phyloP scores from a whole-genome alignment of 2,797 vertebrate genomes.

The Sphenopsis melanotis region DNA sequence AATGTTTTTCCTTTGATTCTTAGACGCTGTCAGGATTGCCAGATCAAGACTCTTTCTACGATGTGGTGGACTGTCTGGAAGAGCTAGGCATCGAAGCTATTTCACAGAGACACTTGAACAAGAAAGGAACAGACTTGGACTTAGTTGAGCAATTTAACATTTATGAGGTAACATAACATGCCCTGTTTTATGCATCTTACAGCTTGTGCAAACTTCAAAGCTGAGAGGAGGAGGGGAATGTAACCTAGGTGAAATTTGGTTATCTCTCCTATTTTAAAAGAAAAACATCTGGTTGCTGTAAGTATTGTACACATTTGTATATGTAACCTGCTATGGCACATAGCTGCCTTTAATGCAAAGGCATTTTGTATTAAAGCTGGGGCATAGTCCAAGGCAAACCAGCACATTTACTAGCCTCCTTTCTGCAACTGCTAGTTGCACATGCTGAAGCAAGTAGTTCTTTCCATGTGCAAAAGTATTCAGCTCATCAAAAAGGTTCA shows the following conservation, averaged over 20 bases:
- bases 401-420: neutral
- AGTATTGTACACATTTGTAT: neutral
- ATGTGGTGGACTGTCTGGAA: conserved; percentile 94
- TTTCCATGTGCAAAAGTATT: neutral
- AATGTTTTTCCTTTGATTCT: conserved; percentile 57
- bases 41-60: conserved; percentile 96
- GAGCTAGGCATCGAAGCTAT: conserved; percentile 88
- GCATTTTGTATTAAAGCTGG: neutral
- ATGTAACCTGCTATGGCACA: neutral
- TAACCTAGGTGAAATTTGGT: conserved; percentile 29
- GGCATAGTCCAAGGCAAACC: neutral
- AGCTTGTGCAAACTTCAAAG: conserved; percentile 34
- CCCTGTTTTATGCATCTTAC: conserved; percentile 19
- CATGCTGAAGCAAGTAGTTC: neutral
- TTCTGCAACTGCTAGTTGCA: neutral
- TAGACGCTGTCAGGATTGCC: conserved; percentile 90
- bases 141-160: conserved; percentile 95
- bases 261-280: conserved; percentile 50
- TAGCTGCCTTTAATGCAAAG: neutral
- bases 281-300: conserved; percentile 26
- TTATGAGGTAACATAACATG: conserved; percentile 86
- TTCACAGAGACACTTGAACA: conserved; percentile 88
- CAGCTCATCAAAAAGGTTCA: neutral
- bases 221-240: neutral
- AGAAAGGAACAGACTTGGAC: conserved; percentile 94